Evolutionary conservation across 2,888 invertebrate genomes (phyloP).

Genomic region (Saturnia pavonia): DNA sequence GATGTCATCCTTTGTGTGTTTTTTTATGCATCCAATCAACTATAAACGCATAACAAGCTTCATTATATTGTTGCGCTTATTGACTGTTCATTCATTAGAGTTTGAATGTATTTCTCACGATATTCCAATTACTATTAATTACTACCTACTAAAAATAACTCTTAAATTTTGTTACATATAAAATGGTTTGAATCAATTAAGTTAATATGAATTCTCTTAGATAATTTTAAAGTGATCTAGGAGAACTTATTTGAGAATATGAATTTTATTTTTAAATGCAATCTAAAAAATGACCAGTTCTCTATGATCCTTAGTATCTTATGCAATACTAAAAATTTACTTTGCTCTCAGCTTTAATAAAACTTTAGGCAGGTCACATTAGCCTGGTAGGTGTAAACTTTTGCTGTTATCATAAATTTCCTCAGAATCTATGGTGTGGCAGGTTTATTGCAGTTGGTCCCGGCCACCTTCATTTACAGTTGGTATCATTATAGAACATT

Average conservation of each 20-base stretch:
- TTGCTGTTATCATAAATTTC: slow-evolving; percentile 30
- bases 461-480: slow-evolving; percentile 5
- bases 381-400: slow-evolving; percentile 31
- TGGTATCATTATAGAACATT: neutral
- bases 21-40: slow-evolving; percentile 5
- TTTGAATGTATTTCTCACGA: neutral
- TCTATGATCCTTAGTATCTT: neutral
- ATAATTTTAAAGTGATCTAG: no score
- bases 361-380: neutral
- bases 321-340: neutral
- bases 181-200: no score
- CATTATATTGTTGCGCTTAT: slow-evolving; percentile 3
- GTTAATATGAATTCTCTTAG: no score
- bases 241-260: neutral
- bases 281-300: neutral
- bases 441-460: slow-evolving; percentile 28
- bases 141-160: no score
- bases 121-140: neutral
- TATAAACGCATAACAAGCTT: neutral
- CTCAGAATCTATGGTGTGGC: slow-evolving; percentile 31
- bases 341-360: neutral
- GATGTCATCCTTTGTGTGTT: slow-evolving; percentile 21
- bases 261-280: neutral
- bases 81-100: neutral
- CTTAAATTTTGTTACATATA: no score